Evolutionary conservation across 2,888 invertebrate genomes (phyloP), one percentile per base, ranked within the genome.

Genomic region (Limnephilus rhombicus): DNA sequence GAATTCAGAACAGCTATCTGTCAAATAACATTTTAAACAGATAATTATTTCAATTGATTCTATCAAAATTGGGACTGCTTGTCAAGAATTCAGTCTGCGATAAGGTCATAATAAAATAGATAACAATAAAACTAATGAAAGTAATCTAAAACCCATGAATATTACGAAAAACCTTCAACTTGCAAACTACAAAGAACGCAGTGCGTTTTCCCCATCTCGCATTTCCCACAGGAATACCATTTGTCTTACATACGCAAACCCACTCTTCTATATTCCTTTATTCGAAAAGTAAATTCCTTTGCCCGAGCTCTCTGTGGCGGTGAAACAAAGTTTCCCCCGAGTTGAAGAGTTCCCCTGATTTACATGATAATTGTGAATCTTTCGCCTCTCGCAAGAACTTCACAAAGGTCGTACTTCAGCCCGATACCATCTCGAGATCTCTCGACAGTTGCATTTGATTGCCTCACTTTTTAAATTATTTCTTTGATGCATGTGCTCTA

Each of bases 321-420:
- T 89, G 89, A 34, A 91, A 91, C 89, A 89, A 89, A 89, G 91
- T 91, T 91, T 91, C 91, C 80, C 80, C 80, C 37, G 34, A 89
- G 89, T 88, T 80, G 68, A 88, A 88, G 91, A 91, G 68, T 89
- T 91, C 85, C 91, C 91, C 89, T 89, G 91, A 91, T 91, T 91
- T 91, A 91, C 91, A 91, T 91, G 91, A 91, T 91, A 91, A 91
- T 91, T 89, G 91, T 89, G 89, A 91, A 89, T 89, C 89, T 91
- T 89, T 82, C 91, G 85, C 85, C 34, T 89, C 89, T 80, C 18
- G 85, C 89, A 34, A 85, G 85, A 90, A 90, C 90, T 90, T 90
- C 45, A 53, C 83, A 90, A 90, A 85, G 90, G 83, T 90, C 68
- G 68, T 85, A 53, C 68, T 85, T 90, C 12, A 68, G 49, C 68